Base-by-base conservation (phyloP, 2,888 invertebrate species). In the Apantesis nais region DNA sequence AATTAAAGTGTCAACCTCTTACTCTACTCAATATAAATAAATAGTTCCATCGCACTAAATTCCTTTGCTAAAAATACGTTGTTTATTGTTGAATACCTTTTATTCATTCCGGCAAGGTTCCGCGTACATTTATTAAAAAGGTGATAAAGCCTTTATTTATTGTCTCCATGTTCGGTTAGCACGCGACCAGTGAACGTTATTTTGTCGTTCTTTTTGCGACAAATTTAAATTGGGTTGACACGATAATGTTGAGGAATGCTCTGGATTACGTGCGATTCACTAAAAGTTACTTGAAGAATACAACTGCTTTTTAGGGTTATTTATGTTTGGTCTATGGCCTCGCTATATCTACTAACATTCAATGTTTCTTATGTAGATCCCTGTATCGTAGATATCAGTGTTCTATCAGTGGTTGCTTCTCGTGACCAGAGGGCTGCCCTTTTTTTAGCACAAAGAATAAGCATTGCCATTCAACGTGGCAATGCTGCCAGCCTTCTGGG, bases 81-180 rank as follows among this genome's bases (percentile, higher is more conserved):
- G 66, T 85, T 90, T 91, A 91, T 92, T 90, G 85, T 90, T 85
- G 79, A 81, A 77, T 83, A 81, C 78, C 79, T 86, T 87, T 91
- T 92, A 89, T 92, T 92, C 92, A 92, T 90, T 90, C 89, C 85
- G 86, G 85, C 86, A 83, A 89, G 91, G 89, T 91, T 90, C 89
- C 89, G 84, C 83, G 89, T 87, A 90, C 91, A 92, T 94, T 93
- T 93, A 93, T 93, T 93, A 93, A 92, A 93, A 93, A 92, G 88
- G 93, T 89, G 93, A 94, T 94, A 93, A 93, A 91, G 88, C 87
- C 80, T 89, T 72, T 93, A 93, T 94, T 94, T 94, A 94, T 94
- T 91, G 92, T 93, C 89, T 88, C 85, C 80, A 83, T 88, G 89
- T 89, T 89, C 81, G 86, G 85, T 85, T 86, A 88, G 86, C 93